A percentile compares a stretch with the other conserved stretches of the same genome.
phyloP scores from a whole-genome alignment of 2,888 invertebrate species.

The Gasteruption jaculator region DNA sequence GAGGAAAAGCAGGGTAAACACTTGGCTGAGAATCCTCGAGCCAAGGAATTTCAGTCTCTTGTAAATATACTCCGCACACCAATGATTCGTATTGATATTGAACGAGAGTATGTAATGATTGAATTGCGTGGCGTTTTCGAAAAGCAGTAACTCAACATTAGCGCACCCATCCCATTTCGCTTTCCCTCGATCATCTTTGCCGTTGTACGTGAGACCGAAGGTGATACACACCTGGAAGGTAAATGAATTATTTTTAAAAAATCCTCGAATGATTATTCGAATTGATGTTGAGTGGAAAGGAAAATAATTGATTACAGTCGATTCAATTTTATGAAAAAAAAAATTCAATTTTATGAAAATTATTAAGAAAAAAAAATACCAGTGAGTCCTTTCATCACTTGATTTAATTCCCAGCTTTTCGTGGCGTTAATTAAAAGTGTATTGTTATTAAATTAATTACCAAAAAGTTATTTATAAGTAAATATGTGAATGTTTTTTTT shows the following conservation, averaged over 20 bases:
- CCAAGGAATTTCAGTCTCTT: constrained; percentile 89
- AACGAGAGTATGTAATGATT: constrained; percentile 87
- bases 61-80: constrained; percentile 91
- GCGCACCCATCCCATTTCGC: constrained; percentile 82
- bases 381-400: constrained; percentile 1
- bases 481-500: too few relatives aligned
- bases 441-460: too few relatives aligned
- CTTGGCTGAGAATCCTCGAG: constrained; percentile 67
- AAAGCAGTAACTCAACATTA: constrained; percentile 78
- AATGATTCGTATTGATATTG: constrained; percentile 93
- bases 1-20: constrained; percentile 76
- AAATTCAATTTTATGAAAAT: not conserved
- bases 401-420: too few relatives aligned
- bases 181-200: constrained; percentile 60
- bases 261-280: not conserved
- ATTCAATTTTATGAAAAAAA: not conserved
- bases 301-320: not conserved
- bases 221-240: constrained; percentile 49
- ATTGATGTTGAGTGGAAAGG: not conserved
- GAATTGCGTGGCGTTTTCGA: constrained; percentile 81
- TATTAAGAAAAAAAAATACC: not conserved
- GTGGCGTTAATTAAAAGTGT: too few relatives aligned
- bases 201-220: constrained; percentile 81
- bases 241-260: constrained; percentile 3
- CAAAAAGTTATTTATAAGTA: too few relatives aligned